phyloP scores from a whole-genome alignment of 1,140 invertebrate species.

The Anadara kagoshimensis region DNA sequence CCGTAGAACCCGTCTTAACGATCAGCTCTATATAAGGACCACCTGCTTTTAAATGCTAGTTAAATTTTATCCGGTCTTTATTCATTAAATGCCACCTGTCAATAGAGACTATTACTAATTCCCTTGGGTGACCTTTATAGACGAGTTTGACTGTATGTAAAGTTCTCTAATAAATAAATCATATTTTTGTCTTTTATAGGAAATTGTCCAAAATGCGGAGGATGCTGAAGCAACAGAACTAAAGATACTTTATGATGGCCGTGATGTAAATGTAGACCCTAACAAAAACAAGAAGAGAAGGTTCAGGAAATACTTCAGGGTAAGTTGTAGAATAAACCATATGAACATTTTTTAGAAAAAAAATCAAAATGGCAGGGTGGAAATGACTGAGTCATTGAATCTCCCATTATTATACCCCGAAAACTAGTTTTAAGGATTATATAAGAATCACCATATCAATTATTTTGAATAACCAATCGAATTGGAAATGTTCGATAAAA shows the following conservation, averaged over 20 bases:
- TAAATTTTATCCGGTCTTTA: no score
- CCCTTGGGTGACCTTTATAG: no score
- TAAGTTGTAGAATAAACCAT: background rate
- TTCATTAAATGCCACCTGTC: no score
- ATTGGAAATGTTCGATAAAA: background rate
- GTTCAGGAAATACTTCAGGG: constrained; percentile 27
- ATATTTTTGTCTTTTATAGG: background rate
- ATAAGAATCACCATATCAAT: background rate
- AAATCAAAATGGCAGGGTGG: background rate
- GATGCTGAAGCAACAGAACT: constrained; percentile 9
- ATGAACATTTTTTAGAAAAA: background rate
- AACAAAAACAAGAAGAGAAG: background rate
- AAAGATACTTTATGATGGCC: constrained; percentile 19
- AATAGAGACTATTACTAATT: no score
- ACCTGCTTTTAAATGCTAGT: no score
- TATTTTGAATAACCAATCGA: background rate
- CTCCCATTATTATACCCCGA: no score
- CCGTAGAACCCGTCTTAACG: no score
- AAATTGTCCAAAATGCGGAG: constrained; percentile 19
- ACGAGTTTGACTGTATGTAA: no score
- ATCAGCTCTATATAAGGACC: no score
- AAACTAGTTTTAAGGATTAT: background rate
- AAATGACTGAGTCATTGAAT: background rate
- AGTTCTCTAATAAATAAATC: no score
- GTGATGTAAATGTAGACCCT: background rate